Evolutionary conservation across 2,888 invertebrate genomes (phyloP), one percentile per base, ranked within the genome.

Genomic region (Eupithecia abbreviata): DNA sequence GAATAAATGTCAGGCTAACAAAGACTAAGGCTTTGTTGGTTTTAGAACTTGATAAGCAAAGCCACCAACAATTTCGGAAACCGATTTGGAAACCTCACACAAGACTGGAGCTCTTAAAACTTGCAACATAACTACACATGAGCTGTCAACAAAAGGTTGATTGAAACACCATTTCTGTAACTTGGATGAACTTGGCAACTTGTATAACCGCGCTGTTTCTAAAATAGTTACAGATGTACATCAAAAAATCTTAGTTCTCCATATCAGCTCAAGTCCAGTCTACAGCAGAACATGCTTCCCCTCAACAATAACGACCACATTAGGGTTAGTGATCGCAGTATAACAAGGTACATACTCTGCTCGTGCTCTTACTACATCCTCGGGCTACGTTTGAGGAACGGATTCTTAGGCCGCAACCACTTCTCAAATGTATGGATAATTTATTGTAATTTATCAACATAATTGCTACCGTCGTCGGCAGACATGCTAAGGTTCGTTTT

Each of bases 71-170:
- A 69, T 68, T 73, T 78, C 71, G 42, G 73, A 73, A 69, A 78
- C 68, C 73, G 68, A 76, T 78, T 78, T 73, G 43, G 73, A 72
- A 78, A 78, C 58, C 62, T 58, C 74, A 74, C 70, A 73, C 73
- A 71, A 58, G 70, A 75, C 49, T 51, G 41, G 73, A 68, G 78
- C 78, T 78, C 78, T 76, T 76, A 78, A 74, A 76, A 72, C 71
- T 78, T 78, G 47, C 78, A 76, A 72, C 75, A 78, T 73, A 49
- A 65, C 47, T 75, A 67, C 18, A 72, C 77, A 77, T 75, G 73
- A 75, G 4, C 71, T 77, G 77, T 75, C 72, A 41, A 70, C 73
- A 77, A 77, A 75, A 72, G 70, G 74, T 77, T 70, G 72, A 67
- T 75, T 77, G 66, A 77, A 75, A 71, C 45, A 51, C 47, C 51